Evolutionary conservation across 2,113 vertebrate genomes (phyloP), one percentile per base, ranked within the genome.

Genomic region (Ia io): DNA sequence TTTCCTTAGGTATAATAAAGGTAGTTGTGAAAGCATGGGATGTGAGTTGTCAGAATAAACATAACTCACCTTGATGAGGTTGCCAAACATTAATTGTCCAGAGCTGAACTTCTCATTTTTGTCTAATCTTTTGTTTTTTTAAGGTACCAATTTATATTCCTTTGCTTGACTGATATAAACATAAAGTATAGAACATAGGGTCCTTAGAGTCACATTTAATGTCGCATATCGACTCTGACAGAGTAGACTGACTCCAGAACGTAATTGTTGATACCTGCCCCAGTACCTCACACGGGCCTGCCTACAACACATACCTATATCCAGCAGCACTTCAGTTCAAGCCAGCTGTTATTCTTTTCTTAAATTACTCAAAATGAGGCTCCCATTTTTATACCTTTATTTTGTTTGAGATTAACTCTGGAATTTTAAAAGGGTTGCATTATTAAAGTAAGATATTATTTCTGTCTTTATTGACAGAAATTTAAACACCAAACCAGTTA

Each of bases 341-440:
- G 18, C 8, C 65, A 49, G 23, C 40, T 90, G 47, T 61, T 67
- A 13, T 74, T 59, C 86, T 85, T 56, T 85, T 56, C n/a, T 51
- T 53, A 51, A 90, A 44, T 20, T 79, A 76, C 18, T 30, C 65
- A 53, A 88, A 84, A 91, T 7, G 5, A 56, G n/a, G 6, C 14
- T 44, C 22, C 63, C 35, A 4, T 69, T 53, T n/a, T 90, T 28
- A 35, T 70, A 95, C 4, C 11, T 94, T 90, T 63, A 51, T n/a
- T 93, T 92, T 73, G n/a, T 91, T 51, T 92, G 61, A 88, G n/a
- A 42, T 61, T 83, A 93, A 42, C 16, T 87, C 76, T n/a, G n/a
- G 35, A 35, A 70, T 88, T 95, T 88, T 67, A 20, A 61, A 80
- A 84, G 6, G 30, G 14, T 69, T 32, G 12, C 20, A 32, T 85